Conservation (phyloP, 2,797 vertebrate genomes). For the Danio kyathit region DNA sequence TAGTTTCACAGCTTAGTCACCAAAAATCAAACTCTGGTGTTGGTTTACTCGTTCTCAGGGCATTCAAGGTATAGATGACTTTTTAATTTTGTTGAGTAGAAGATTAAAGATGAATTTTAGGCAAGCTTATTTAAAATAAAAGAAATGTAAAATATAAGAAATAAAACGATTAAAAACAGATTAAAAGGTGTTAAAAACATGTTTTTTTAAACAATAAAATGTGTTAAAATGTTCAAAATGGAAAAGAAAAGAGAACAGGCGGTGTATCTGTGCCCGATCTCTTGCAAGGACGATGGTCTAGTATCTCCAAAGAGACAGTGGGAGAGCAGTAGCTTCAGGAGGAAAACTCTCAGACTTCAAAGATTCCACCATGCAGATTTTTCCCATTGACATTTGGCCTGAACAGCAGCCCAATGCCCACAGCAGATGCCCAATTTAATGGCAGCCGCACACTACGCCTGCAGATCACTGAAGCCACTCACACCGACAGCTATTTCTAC, state of each 20-base stretch:
- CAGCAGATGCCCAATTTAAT: not conserved
- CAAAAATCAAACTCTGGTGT: not conserved
- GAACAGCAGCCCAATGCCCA: not conserved
- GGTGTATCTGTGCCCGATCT: slow-evolving; percentile 58
- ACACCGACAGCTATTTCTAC: too few relatives aligned
- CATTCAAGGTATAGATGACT: too few relatives aligned
- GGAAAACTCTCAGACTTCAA: slow-evolving; percentile 43
- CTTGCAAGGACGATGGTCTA: slow-evolving; percentile 67
- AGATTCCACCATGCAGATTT: slow-evolving; percentile 16
- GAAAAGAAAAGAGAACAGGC: slow-evolving; percentile 28
- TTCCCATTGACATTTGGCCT: slow-evolving; percentile 29
- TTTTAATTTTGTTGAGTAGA: too few relatives aligned
- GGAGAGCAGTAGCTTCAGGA: slow-evolving; percentile 47
- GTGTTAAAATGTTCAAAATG: too few relatives aligned
- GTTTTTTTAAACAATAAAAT: too few relatives aligned
- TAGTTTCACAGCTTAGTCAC: not conserved
- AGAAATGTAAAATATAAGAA: too few relatives aligned
- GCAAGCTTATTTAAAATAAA: too few relatives aligned
- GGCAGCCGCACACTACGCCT: not conserved
- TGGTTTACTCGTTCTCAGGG: too few relatives aligned
- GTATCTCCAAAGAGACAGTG: slow-evolving; percentile 71
- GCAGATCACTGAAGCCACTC: not conserved
- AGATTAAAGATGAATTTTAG: too few relatives aligned
- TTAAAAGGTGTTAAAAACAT: too few relatives aligned
- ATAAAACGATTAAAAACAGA: too few relatives aligned